Base-by-base conservation (phyloP, 2,797 vertebrate genomes). In the Vespertilio murinus region DNA sequence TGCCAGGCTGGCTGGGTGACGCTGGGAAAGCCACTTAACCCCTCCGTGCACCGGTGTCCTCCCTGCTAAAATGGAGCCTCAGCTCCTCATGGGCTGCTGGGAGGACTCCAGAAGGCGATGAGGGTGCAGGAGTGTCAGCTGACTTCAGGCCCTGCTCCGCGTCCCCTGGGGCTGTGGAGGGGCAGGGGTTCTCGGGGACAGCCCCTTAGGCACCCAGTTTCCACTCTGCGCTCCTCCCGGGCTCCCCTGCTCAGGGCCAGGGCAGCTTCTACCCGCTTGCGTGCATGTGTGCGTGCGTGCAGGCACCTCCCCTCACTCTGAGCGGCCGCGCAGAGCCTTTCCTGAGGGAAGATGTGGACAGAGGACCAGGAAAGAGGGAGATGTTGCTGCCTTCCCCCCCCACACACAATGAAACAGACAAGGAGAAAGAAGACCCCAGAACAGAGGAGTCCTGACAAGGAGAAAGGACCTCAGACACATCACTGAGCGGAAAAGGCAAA, bases 361-460 rank as follows among this genome's bases (percentile, higher is more conserved):
- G 61, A 40, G 61, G 33, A 30, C 54, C 8, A 25, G 25, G 54
- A 52, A 35, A 59, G 40, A 13, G 33, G 38, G 61, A 54, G 45
- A 77, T 73, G 88, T 61, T 11, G 3, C 54, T 23, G 54, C 59
- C 23, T 12, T 12, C 56, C 56, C 25, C 10, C 25, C 10, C 23
- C 23, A 0, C 22, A 11, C 12, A 1, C 23, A 8, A 0, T 61
- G 42, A 17, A n/a, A 54, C 3, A 64, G 40, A 28, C 33, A 47
- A 79, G 28, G 16, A 74, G 40, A 78, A 52, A 42, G 17, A 45
- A 14, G 20, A 12, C 56, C 40, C 42, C 30, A n/a, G 74, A 25
- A 69, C 22, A 88, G 64, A 12, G 38, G 81, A 35, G 40, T 28
- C 56, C 88, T 71, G 23, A n/a, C 6, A 13, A 78, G 35, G 69